Evolutionary conservation across 2,888 invertebrate species (phyloP), one percentile per base, ranked within the genome.

Genomic region (Troides aeacus): DNA sequence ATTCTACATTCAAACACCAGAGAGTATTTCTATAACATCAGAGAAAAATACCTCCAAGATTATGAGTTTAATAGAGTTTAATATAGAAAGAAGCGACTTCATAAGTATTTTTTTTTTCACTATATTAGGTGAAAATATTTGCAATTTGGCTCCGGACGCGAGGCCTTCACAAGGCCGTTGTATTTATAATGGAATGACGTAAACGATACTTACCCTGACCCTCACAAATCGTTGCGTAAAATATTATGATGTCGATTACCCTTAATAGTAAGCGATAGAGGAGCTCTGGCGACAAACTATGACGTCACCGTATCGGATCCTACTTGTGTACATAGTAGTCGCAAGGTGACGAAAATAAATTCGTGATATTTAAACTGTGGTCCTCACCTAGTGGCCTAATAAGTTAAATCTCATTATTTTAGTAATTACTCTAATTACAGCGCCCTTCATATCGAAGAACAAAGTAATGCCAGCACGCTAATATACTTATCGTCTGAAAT

Each of bases 201-300:
- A 62, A 62, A 36, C 46, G 36, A n/a, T 50, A 62, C 59, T 62
- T 70, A 46, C 59, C 62, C 50, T 66, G 62, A 70, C 66, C 65
- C 62, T 39, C 39, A 64, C 42, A 57, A 65, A 66, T 70, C 62
- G 69, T 69, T 58, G 66, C 66, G 66, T 70, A 62, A 65, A 70
- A 66, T 70, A 66, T 70, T 62, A 70, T 58, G 66, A 70, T 46
- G 57, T 57, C 66, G 62, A 62, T 66, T 53, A 62, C 62, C 30
- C 69, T 46, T 65, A 69, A 69, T 65, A 69, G 61, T 62, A 62
- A 58, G 23, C 62, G 61, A 69, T 65, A 62, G 15, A 69, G 65
- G 58, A 58, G 23, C 39, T 46, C 57, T 57, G 66, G 56, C 64
- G 64, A 21, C 57, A 46, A 36, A 24, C 30, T 30, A 17, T 70